Conservation (phyloP, 2,888 invertebrate genomes). For the Drosophila neotestacea region DNA sequence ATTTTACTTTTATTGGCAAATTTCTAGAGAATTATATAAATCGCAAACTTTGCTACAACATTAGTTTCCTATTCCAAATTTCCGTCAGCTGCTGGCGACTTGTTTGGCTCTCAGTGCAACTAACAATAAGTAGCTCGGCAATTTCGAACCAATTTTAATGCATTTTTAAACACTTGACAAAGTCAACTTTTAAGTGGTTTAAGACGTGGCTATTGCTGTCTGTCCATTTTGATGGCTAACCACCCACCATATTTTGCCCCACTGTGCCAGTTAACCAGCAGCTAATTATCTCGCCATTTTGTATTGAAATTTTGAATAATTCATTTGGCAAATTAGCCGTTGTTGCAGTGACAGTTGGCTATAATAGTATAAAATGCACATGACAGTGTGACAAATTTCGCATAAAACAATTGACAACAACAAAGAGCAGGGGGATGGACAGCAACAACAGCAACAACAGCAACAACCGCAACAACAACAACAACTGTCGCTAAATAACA, state of each 20-base stretch:
- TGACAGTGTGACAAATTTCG: conserved; percentile 80
- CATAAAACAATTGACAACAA: conserved; percentile 72
- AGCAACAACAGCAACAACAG: conserved; percentile 30
- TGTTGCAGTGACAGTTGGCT: conserved; percentile 43
- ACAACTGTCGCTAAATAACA: conserved; percentile 81
- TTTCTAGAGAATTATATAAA: conserved; percentile 8
- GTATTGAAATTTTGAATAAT: conserved; percentile 68
- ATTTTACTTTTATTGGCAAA: not conserved
- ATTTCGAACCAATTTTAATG: conserved; percentile 35
- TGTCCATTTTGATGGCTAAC: not conserved
- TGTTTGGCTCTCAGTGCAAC: conserved; percentile 27
- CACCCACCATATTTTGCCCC: not conserved
- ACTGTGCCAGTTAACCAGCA: conserved; percentile 2
- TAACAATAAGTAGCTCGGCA: conserved; percentile 6
- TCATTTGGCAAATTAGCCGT: conserved; percentile 61
- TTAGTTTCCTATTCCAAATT: conserved; percentile 5
- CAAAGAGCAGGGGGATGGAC: not conserved
- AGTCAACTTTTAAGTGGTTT: conserved; percentile 8
- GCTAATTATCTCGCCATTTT: conserved; percentile 76
- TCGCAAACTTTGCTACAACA: not conserved
- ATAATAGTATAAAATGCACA: conserved; percentile 60
- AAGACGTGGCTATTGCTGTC: conserved; percentile 1
- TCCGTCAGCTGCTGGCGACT: conserved; percentile 36
- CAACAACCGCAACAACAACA: conserved; percentile 27
- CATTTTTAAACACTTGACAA: conserved; percentile 21